phyloP scores from a whole-genome alignment of 37 sponge, comb jelly and placozoan species.

The Ephydatia muelleri region DNA sequence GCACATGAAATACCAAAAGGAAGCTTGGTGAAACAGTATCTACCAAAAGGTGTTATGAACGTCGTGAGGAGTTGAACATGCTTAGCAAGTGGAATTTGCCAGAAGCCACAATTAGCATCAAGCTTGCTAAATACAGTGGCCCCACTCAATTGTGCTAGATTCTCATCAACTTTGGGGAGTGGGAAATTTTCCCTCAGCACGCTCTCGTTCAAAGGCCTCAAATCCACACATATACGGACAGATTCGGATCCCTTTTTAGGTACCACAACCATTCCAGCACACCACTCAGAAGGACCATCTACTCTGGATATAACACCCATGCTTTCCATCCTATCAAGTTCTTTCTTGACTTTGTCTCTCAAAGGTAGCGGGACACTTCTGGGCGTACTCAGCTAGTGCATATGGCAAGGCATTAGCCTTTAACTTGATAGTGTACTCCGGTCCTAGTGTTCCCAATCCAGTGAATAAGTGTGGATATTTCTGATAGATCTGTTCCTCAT shows the following conservation, averaged over 20 bases:
- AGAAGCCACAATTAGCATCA: conserved; percentile 55
- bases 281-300: conserved; percentile 40
- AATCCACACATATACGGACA: conserved; percentile 37
- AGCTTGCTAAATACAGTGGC: conserved; percentile 43
- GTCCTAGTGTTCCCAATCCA: conserved; percentile 48
- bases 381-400: conserved; percentile 27
- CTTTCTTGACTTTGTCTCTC: conserved; percentile 22
- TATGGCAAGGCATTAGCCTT: conserved; percentile 30
- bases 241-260: conserved; percentile 25
- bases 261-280: conserved; percentile 54
- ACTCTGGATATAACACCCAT: conserved; percentile 40
- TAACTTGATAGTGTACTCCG: conserved; percentile 26
- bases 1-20: conserved; percentile 59
- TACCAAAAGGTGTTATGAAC: conserved; percentile 41
- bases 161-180: conserved; percentile 56
- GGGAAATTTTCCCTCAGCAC: conserved; percentile 49
- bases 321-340: conserved; percentile 36
- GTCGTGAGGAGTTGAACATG: conserved; percentile 34
- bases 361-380: conserved; percentile 25
- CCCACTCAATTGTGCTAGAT: conserved; percentile 36
- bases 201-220: conserved; percentile 34
- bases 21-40: conserved; percentile 46
- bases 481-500: background rate
- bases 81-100: conserved; percentile 51
- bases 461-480: conserved; percentile 34